A percentile compares a stretch with the other conserved stretches of the same genome.
Evolutionary conservation across 2,888 invertebrate genomes (phyloP).

Genomic region (Rotaria macrura): DNA sequence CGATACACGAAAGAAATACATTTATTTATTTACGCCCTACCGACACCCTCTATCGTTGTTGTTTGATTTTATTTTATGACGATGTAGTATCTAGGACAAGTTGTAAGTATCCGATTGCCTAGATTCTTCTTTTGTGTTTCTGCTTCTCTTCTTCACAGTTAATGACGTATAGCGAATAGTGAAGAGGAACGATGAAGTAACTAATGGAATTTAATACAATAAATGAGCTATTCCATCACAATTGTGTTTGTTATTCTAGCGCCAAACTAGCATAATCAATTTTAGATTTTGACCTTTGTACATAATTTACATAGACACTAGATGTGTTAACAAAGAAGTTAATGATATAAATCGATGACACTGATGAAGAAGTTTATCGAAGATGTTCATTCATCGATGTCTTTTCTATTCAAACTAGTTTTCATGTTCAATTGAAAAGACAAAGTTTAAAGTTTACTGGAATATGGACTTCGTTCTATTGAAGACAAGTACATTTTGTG

Average conservation of each 20-base stretch:
- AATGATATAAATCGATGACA: too few species aligned
- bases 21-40: neutral
- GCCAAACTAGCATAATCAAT: neutral
- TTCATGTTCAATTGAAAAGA: too few species aligned
- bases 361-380: too few species aligned
- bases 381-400: too few species aligned
- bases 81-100: neutral
- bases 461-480: too few species aligned
- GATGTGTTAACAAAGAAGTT: too few species aligned
- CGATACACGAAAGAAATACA: neutral
- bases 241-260: neutral
- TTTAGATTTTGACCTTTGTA: too few species aligned
- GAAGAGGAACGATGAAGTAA: neutral
- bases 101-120: neutral
- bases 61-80: neutral
- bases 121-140: neutral
- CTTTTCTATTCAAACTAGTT: too few species aligned
- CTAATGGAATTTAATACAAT: neutral
- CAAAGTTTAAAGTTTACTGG: too few species aligned
- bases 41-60: slow-evolving; percentile 1
- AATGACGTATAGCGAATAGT: neutral
- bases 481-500: too few species aligned
- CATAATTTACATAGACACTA: too few species aligned
- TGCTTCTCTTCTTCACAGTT: neutral
- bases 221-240: neutral